phyloP scores from a whole-genome alignment of 2,797 vertebrate genomes.

The Heteromormyrus szaboi region DNA sequence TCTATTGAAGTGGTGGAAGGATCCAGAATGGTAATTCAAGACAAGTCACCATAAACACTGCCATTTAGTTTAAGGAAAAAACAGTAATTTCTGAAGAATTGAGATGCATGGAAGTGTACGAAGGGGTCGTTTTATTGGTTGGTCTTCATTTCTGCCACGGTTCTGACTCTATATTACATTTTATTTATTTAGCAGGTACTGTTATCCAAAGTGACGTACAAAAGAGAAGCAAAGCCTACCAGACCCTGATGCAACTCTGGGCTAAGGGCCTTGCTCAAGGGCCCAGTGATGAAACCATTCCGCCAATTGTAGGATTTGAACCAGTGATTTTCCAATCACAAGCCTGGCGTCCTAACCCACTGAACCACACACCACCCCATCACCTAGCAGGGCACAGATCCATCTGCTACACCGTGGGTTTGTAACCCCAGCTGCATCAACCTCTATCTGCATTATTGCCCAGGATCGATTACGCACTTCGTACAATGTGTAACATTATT shows the following conservation, averaged over 20 bases:
- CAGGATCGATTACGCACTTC: constrained; percentile 26
- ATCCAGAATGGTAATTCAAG: not conserved
- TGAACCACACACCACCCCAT: not conserved
- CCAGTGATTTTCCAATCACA: not conserved
- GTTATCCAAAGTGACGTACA: not conserved
- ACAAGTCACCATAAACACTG: not conserved
- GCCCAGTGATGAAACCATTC: not conserved
- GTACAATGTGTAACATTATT: constrained; percentile 19
- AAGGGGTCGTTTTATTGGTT: not conserved
- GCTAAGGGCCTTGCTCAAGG: not conserved
- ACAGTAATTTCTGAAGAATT: not conserved
- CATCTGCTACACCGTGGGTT: not conserved
- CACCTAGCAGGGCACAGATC: constrained; percentile 9
- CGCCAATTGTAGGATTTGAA: not conserved
- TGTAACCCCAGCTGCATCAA: not conserved
- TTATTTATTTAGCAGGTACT: not conserved
- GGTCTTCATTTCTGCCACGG: not conserved
- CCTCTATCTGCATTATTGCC: constrained; percentile 14
- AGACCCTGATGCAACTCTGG: not conserved
- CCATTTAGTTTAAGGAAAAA: not conserved
- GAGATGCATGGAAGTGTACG: not conserved
- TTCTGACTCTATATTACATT: not conserved
- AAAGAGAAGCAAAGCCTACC: not conserved
- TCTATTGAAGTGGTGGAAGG: not conserved
- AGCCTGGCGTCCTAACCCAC: not conserved